Evolutionary conservation across 2,888 invertebrate genomes (phyloP).

Genomic region (Caenorhabditis sp.): DNA sequence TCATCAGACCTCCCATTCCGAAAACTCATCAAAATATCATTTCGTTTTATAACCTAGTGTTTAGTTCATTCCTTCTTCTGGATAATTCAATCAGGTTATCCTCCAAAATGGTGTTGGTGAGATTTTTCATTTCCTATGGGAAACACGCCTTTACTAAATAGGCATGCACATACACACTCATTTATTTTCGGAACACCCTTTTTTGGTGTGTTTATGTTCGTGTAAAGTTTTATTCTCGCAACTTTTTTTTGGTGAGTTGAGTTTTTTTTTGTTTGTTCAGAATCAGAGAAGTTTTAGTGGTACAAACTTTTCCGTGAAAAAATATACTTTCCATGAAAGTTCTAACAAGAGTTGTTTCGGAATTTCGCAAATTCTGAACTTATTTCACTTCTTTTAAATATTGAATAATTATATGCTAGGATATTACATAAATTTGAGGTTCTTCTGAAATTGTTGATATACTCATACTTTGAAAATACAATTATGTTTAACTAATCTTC

Average conservation of each 20-base stretch:
- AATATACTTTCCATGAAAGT: too few relatives aligned
- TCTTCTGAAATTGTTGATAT: too few relatives aligned
- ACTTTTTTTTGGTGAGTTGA: not conserved
- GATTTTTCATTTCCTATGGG: constrained; percentile 10
- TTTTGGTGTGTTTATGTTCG: constrained; percentile 3
- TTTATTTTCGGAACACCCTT: constrained; percentile 2
- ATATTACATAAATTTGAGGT: too few relatives aligned
- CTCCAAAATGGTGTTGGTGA: not conserved
- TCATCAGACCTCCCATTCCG: not conserved
- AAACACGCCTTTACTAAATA: constrained; percentile 1
- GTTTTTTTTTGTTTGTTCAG: not conserved
- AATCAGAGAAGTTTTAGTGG: not conserved
- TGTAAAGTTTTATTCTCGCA: not conserved
- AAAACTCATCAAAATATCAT: not conserved
- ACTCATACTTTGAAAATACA: too few relatives aligned
- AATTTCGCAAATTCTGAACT: too few relatives aligned
- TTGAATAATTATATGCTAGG: too few relatives aligned
- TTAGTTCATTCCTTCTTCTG: not conserved
- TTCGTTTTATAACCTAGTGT: not conserved
- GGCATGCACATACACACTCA: not conserved
- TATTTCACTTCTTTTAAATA: too few relatives aligned
- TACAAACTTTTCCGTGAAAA: too few relatives aligned
- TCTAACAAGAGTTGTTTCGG: too few relatives aligned
- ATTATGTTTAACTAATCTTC: too few relatives aligned
- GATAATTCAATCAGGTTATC: too few relatives aligned